Evolutionary conservation across 2,888 invertebrate species (phyloP).

Genomic region (Scotopteryx bipunctaria): DNA sequence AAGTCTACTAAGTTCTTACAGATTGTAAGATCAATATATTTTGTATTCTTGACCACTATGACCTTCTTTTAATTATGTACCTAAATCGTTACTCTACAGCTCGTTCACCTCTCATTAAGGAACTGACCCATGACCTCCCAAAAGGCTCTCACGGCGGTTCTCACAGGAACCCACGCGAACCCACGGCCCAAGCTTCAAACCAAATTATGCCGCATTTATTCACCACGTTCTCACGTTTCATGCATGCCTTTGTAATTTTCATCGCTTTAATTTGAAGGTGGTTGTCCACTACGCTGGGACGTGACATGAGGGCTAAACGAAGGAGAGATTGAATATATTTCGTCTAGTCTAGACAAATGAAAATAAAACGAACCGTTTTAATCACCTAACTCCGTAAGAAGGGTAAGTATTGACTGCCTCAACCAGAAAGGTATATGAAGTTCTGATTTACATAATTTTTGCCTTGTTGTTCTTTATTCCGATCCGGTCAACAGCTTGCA

Average conservation of each 20-base stretch:
- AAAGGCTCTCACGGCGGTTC: constrained; percentile 38
- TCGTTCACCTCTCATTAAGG: constrained; percentile 32
- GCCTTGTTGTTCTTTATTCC: no score
- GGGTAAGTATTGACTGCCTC: no score
- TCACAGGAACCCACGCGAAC: constrained; percentile 34
- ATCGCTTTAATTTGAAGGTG: constrained; percentile 16
- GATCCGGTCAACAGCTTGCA: no score
- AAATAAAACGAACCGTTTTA: constrained; percentile 1
- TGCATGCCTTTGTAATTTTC: constrained; percentile 33
- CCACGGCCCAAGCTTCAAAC: constrained; percentile 29
- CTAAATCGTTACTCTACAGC: constrained; percentile 16
- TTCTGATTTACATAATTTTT: no score
- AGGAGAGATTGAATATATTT: not conserved
- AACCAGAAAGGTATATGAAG: no score
- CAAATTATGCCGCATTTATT: constrained; percentile 35
- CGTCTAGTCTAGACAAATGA: constrained; percentile 12
- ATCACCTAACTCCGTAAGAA: not conserved
- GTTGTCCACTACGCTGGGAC: constrained; percentile 8
- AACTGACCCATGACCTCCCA: constrained; percentile 37
- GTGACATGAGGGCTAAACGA: no score
- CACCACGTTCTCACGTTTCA: constrained; percentile 36
- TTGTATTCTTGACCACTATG: not conserved
- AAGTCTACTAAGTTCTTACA: no score
- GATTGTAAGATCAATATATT: no score
- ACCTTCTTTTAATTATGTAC: constrained; percentile 20